Evolutionary conservation across 2,797 vertebrate genomes (phyloP).

Genomic region (Pitangus sulphuratus): DNA sequence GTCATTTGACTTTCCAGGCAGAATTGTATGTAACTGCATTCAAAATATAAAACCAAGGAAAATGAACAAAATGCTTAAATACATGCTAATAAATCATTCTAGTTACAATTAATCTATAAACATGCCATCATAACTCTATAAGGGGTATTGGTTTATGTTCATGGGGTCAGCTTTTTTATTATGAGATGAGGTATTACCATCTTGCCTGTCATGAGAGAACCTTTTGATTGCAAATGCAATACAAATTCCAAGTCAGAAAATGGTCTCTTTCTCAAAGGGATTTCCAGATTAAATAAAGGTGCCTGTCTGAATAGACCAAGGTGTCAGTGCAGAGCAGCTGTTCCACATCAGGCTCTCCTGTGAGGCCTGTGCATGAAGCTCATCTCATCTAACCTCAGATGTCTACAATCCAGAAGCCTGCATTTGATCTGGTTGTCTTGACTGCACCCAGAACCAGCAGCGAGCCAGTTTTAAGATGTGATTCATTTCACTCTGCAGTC

Average conservation of each 20-base stretch:
- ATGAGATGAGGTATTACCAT: background rate
- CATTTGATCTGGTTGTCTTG: background rate
- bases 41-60: background rate
- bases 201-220: background rate
- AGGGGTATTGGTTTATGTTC: background rate
- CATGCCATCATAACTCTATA: background rate
- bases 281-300: background rate
- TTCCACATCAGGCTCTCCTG: background rate
- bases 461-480: background rate
- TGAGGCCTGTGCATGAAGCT: background rate
- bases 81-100: background rate
- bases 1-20: background rate
- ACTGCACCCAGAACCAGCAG: background rate
- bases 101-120: background rate
- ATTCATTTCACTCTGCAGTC: background rate
- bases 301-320: background rate
- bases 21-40: background rate
- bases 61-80: background rate
- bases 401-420: background rate
- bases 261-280: background rate
- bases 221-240: background rate
- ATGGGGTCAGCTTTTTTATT: background rate
- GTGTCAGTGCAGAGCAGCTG: background rate
- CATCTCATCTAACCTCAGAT: background rate
- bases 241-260: background rate